Evolutionary conservation across 2,888 invertebrate genomes (phyloP), one percentile per base, ranked within the genome.

Genomic region (Noctua comes): DNA sequence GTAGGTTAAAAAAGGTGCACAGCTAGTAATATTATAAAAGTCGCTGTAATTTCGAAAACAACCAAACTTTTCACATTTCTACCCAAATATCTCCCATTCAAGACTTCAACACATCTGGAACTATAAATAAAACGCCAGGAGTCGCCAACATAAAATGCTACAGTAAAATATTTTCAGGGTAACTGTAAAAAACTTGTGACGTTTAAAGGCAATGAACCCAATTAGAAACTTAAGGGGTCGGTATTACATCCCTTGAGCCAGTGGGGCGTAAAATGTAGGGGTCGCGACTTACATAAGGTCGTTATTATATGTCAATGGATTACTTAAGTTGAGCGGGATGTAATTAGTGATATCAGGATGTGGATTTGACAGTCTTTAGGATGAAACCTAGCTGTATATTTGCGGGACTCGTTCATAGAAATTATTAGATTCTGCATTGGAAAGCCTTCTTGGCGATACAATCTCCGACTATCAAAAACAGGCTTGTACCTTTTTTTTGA

Each of bases 201-300:
- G 73, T 89, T 89, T 88, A 78, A 74, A 90, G 82, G 89, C 91
- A 90, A 83, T 92, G 92, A 92, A 91, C 92, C 91, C 93, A 93
- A 93, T 93, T 91, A 93, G 88, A 88, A 91, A 91, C 91, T 91
- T 90, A 88, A 91, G 88, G 90, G 93, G 81, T 88, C 88, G 85
- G 84, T 90, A 88, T 88, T 77, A 83, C 88, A 83, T 80, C 87
- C 88, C 88, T 88, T 77, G 82, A 86, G 83, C 73, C 89, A 88
- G 86, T 90, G 89, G 84, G 72, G 86, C 90, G 89, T 90, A 86
- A 91, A 91, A 91, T 90, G 64, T 86, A 74, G 81, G 86, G 82
- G 84, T 84, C 86, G 80, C 76, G 79, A 88, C 89, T 88, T 79
- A 83, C 62, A 79, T 80, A 84, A 86, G 87, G 74, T 69, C 76